Conservation (phyloP, 2,113 vertebrate species). For the Cygnus atratus region DNA sequence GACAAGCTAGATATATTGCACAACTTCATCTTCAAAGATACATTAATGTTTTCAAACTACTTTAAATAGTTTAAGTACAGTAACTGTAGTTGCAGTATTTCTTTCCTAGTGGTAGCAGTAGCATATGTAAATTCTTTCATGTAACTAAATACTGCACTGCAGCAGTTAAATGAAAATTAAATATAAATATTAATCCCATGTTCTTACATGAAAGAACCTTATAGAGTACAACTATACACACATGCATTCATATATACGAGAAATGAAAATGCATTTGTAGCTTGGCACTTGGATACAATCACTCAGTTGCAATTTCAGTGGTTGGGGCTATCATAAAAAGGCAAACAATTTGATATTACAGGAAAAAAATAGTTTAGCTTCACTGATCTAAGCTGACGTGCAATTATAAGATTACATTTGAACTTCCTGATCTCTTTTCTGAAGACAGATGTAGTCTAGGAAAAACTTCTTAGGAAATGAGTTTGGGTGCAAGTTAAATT, state of each 20-base stretch:
- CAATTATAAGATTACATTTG: neutral
- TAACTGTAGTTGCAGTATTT: neutral
- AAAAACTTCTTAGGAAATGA: neutral
- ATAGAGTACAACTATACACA: neutral
- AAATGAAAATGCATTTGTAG: neutral
- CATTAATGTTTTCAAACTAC: neutral
- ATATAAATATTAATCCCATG: neutral
- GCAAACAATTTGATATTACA: neutral
- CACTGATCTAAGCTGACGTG: neutral
- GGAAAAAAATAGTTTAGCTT: neutral
- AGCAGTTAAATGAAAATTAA: neutral
- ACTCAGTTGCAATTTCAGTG: neutral
- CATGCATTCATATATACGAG: neutral
- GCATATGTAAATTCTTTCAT: neutral
- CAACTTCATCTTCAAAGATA: neutral
- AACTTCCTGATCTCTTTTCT: neutral
- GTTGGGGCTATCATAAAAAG: neutral
- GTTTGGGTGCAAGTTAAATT: neutral
- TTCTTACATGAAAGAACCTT: neutral
- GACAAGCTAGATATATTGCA: neutral
- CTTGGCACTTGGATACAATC: neutral
- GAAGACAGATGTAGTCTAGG: neutral
- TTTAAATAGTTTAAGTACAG: neutral
- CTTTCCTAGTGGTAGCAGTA: neutral
- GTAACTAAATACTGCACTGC: neutral